Conservation (phyloP, 2,797 vertebrate species). For the Chromobotia macracanthus region DNA sequence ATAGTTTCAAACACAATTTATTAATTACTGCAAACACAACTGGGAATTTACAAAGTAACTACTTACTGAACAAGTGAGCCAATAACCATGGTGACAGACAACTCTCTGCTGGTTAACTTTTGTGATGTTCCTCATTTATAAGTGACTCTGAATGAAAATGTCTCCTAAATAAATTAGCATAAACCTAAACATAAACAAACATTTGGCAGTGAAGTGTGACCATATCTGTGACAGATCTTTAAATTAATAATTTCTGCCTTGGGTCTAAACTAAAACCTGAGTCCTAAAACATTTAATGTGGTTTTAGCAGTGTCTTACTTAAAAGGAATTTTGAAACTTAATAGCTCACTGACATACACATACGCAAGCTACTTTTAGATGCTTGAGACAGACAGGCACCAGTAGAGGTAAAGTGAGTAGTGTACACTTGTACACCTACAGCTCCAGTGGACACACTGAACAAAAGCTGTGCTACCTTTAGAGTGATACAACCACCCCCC, state of each 20-base stretch:
- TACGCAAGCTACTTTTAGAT: conserved; percentile 26
- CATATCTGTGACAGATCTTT: not conserved
- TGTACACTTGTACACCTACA: not conserved
- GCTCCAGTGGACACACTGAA: not conserved
- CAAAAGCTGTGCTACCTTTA: no score
- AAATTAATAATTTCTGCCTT: no score
- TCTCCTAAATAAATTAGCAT: no score
- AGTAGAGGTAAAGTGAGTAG: not conserved
- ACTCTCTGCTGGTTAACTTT: not conserved
- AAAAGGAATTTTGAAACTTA: conserved; percentile 18
- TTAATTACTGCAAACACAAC: no score
- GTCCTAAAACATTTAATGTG: not conserved
- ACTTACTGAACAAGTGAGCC: no score
- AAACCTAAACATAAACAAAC: no score
- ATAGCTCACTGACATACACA: conserved; percentile 27
- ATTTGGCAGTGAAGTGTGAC: not conserved
- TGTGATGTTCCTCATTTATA: no score
- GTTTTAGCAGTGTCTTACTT: conserved; percentile 12
- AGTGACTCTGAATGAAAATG: no score
- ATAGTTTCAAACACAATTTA: no score
- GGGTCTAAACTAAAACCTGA: not conserved
- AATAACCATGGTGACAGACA: no score
- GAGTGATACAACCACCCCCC: no score
- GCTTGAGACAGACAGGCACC: conserved; percentile 16
- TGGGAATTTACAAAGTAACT: no score